Base-by-base conservation (phyloP, 1,140 invertebrate species). In the Physella acuta region DNA sequence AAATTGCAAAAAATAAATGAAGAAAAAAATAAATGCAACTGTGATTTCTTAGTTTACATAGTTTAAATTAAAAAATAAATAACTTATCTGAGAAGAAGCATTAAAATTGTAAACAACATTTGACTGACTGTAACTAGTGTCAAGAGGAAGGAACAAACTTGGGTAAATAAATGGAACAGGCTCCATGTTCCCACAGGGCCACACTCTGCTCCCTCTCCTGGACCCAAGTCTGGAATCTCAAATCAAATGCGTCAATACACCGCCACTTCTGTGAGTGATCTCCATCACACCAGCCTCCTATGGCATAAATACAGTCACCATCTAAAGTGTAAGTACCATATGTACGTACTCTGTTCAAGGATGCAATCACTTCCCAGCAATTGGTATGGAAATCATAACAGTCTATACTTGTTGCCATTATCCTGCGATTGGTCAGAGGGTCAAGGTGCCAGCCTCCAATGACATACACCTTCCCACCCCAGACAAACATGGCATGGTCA, bases 361-460 rank as follows among this genome's bases (percentile, higher is more conserved):
- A 80, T 0, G 89, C 90, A 20, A 91, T 85, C 4, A 87, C 86
- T 65, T 84, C 83, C 91, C 91, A 92, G 1, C 80, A 72, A 74
- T 91, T 88, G 3, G 82, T 84, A 11, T 81, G 73, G 0, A 88
- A 81, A 75, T 90, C 87, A 77, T 91, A 92, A n/a, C 85, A 86
- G 79, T 91, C 91, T 49, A 92, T 89, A 5, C 88, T 89, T 69
- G 89, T 87, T 1, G 89, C 89, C 8, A 91, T 82, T 0, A 89
- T 85, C 36, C 87, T 72, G 20, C 87, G 87, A 55, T 88, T 88
- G 11, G 86, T 87, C 0, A 86, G 80, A 34, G 83, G 79, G 74
- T 90, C 89, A 76, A 91, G 89, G 68, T 87, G 81, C 91, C 91
- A 92, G 0, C 91, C 91, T 1, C 91, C 91, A 78, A 90, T 90